Evolutionary conservation across 2,113 vertebrate species (phyloP).

Genomic region (Baryphthengus martii): DNA sequence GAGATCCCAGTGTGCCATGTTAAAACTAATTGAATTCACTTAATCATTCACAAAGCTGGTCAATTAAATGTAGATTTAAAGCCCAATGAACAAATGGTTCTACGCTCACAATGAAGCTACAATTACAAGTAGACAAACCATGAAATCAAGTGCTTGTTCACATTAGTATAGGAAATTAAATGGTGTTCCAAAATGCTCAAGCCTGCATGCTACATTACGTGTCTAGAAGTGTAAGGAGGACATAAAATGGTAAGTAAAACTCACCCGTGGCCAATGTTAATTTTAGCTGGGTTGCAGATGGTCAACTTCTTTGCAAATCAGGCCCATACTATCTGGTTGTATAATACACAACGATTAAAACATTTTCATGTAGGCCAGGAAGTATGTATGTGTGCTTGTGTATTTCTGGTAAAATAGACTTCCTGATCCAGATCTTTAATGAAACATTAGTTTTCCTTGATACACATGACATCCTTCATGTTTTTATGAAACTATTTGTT

Average conservation of each 20-base stretch:
- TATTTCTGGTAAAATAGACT: background rate
- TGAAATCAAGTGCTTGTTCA: conserved; percentile 67
- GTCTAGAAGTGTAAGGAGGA: conserved; percentile 15
- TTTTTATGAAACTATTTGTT: background rate
- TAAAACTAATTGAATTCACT: conserved; percentile 63
- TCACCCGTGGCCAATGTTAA: background rate
- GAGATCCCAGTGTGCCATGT: conserved; percentile 32
- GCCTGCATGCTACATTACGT: conserved; percentile 19
- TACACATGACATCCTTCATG: background rate
- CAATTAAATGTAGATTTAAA: conserved; percentile 55
- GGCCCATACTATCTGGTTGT: background rate
- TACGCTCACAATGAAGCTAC: conserved; percentile 49
- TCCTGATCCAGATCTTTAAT: background rate
- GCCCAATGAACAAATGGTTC: conserved; percentile 46
- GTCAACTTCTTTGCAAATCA: background rate
- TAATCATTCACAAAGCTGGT: conserved; percentile 38
- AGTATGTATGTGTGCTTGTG: background rate
- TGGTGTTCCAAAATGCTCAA: conserved; percentile 17
- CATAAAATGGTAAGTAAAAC: conserved; percentile 30
- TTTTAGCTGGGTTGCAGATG: conserved; percentile 1
- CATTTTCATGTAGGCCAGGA: background rate
- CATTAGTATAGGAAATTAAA: conserved; percentile 61
- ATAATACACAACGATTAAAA: background rate
- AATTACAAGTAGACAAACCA: conserved; percentile 62
- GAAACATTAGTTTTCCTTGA: background rate